Base-by-base conservation (phyloP, 2,888 invertebrate species). In the Platerodrilus igneus region DNA sequence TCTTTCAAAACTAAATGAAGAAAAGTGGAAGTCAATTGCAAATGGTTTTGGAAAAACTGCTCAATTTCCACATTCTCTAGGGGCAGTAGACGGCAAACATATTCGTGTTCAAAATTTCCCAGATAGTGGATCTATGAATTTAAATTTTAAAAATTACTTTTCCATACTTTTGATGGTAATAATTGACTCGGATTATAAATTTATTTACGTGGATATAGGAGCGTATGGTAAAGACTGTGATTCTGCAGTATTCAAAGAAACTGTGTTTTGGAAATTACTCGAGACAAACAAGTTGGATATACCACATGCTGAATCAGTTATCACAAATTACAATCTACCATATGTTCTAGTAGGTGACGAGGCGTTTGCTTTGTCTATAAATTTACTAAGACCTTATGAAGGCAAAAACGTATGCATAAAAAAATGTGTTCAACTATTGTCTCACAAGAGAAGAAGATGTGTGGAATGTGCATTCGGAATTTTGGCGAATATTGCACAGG, bases 71-170 rank as follows among this genome's bases (percentile, higher is more conserved):
- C 21, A 20, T 49, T 37, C 55, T 32, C 26, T 56, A 8, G 56
- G 52, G 34, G 55, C 57, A 16, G 34, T 54, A n/a, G 53, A 56
- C 36, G 57, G 56, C 7, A 58, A 55, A 45, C 53, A 58, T 32
- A 52, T 57, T 10, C 41, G 55, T 41, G 18, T 55, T 18, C 50
- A 48, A 26, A 49, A 51, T 23, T 50, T 48, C 19, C 27, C 40
- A 13, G 27, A 44, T 34, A 49, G 44, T 47, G 53, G 53, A 29
- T 55, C 52, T 17, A 45, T 51, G 47, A 49, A 45, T 43, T 47
- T 51, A 16, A 56, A 54, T 33, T 55, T 51, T 39, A 54, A 52
- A 37, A 30, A 33, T 50, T 41, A 28, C 48, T 53, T 37, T 52
- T 54, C 39, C 42, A 34, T 32, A 14, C 48, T 56, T 16, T 45